Conservation (phyloP, 2,113 vertebrate genomes). For the Sisor rabdophorus region DNA sequence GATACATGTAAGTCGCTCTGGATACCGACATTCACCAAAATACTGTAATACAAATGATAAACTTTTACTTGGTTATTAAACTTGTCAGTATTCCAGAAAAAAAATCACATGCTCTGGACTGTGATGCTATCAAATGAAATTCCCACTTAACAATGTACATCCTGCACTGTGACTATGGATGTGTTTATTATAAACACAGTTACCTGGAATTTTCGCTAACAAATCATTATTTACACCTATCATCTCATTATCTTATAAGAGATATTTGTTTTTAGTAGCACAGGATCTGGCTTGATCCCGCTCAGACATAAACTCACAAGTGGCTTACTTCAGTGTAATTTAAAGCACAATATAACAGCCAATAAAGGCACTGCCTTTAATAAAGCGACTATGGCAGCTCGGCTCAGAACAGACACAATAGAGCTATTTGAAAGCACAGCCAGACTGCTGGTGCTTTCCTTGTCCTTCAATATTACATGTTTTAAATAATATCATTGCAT, state of each 20-base stretch:
- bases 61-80: no score
- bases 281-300: background rate
- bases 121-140: no score
- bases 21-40: no score
- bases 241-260: slow-evolving; percentile 14
- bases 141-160: no score
- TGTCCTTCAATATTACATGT: background rate
- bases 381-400: background rate
- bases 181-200: no score
- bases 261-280: slow-evolving; percentile 5
- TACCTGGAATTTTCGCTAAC: background rate
- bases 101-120: no score
- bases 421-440: background rate
- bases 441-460: background rate
- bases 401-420: background rate
- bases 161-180: no score
- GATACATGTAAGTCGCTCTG: no score
- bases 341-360: slow-evolving; percentile 1
- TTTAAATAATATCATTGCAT: background rate
- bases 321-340: slow-evolving; percentile 17
- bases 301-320: background rate
- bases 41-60: no score
- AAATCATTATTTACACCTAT: slow-evolving; percentile 1
- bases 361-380: slow-evolving; percentile 16
- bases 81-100: no score